Evolutionary conservation across 1,140 invertebrate genomes (phyloP).

Genomic region (Bombus superbus): DNA sequence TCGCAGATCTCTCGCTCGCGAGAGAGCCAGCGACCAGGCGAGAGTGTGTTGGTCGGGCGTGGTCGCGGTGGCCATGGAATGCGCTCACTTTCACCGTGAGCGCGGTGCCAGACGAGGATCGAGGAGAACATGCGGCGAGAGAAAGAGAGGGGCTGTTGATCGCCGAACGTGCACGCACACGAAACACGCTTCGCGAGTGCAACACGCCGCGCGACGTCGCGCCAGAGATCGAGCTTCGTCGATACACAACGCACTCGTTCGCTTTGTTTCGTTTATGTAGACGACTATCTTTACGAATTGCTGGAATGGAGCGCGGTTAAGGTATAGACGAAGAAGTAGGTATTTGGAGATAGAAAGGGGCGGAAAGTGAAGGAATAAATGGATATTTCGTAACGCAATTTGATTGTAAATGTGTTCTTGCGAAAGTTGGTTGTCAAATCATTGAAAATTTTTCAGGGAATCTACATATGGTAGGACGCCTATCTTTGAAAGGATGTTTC

Average conservation of each 20-base stretch:
- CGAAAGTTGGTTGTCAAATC: not conserved
- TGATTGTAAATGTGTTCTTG: not conserved
- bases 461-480: not conserved
- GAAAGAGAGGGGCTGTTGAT: constrained; percentile 38
- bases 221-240: not conserved
- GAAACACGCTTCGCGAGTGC: constrained; percentile 51
- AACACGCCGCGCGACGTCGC: constrained; percentile 20
- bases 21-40: constrained; percentile 13
- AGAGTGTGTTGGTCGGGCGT: constrained; percentile 79
- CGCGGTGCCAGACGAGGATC: constrained; percentile 57
- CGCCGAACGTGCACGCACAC: constrained; percentile 62
- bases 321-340: no score
- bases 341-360: no score
- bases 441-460: not conserved
- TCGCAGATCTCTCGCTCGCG: constrained; percentile 52
- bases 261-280: not conserved
- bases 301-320: not conserved
- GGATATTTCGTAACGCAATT: not conserved
- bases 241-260: not conserved
- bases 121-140: constrained; percentile 48
- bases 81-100: constrained; percentile 83
- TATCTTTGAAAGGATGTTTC: not conserved
- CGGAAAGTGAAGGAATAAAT: not conserved
- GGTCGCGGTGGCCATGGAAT: constrained; percentile 83
- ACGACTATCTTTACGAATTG: not conserved